These are phyloP conservation scores for Polydrusus tereticollis DNA, from an alignment of 2,888 invertebrate species.

Conservation along the genomic window DNA sequence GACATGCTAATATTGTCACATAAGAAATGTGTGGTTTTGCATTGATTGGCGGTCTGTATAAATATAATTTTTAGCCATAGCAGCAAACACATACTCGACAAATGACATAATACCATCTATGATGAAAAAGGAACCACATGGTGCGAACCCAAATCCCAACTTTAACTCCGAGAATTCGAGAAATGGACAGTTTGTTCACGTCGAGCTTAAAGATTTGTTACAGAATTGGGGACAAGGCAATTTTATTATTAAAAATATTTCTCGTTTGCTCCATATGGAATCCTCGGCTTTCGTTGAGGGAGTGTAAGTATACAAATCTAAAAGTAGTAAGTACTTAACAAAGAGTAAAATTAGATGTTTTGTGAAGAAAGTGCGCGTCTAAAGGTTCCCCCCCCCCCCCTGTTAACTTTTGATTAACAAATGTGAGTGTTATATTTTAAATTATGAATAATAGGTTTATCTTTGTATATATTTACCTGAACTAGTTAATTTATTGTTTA, in stretches of 20 bases:
- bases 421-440: too few relatives aligned
- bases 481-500: too few relatives aligned
- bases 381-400: too few relatives aligned
- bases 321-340: too few relatives aligned
- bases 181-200: constrained; percentile 80
- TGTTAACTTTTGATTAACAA: too few relatives aligned
- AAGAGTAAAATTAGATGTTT: too few relatives aligned
- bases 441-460: too few relatives aligned
- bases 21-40: too few relatives aligned
- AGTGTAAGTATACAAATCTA: constrained; percentile 67
- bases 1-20: too few relatives aligned
- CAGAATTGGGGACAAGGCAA: constrained; percentile 81
- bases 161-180: constrained; percentile 70
- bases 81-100: constrained; percentile 3
- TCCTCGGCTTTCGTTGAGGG: constrained; percentile 74
- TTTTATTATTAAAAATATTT: constrained; percentile 77
- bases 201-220: constrained; percentile 80
- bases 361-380: too few relatives aligned
- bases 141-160: constrained; percentile 62
- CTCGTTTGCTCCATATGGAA: constrained; percentile 78
- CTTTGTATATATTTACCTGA: too few relatives aligned
- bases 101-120: constrained; percentile 55
- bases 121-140: constrained; percentile 66
- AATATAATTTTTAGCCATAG: constrained; percentile 13
- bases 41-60: too few relatives aligned